phyloP scores from a whole-genome alignment of 2,113 vertebrate species.

The Rhinichthys klamathensis region DNA sequence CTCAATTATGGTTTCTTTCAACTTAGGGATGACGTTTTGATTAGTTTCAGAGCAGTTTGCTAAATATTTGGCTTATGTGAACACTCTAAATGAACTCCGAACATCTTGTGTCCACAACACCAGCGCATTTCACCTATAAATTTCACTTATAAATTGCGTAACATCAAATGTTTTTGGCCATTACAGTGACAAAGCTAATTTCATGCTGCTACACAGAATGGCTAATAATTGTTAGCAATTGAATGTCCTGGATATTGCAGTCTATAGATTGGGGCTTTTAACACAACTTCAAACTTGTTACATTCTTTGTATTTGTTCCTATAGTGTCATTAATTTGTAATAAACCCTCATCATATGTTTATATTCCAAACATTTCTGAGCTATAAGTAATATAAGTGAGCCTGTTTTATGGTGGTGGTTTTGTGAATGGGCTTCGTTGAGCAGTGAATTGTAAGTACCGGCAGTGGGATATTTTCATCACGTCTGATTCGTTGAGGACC shows the following conservation, averaged over 20 bases:
- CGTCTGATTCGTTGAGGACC: constrained; percentile 21
- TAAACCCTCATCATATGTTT: not conserved
- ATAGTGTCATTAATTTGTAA: not conserved
- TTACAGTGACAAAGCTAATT: not conserved
- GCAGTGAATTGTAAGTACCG: not conserved
- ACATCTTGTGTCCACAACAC: not conserved
- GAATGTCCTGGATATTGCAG: not conserved
- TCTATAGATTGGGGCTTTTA: not conserved
- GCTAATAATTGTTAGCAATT: too few species aligned
- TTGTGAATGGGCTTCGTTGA: not conserved
- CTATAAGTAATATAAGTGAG: not conserved
- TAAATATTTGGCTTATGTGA: not conserved
- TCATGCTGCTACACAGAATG: not conserved
- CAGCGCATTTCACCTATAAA: not conserved
- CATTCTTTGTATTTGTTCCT: not conserved
- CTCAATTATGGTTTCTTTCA: not conserved
- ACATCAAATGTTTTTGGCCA: not conserved
- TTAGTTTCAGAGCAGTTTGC: constrained; percentile 1
- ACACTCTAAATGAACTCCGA: not conserved
- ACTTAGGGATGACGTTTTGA: not conserved
- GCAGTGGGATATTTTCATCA: constrained; percentile 14
- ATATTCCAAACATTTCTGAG: too few species aligned
- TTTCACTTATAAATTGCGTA: not conserved
- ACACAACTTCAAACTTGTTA: not conserved
- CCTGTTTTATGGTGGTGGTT: not conserved